phyloP scores from a whole-genome alignment of 2,113 vertebrate genomes.

The Cephalopholis sonnerati region DNA sequence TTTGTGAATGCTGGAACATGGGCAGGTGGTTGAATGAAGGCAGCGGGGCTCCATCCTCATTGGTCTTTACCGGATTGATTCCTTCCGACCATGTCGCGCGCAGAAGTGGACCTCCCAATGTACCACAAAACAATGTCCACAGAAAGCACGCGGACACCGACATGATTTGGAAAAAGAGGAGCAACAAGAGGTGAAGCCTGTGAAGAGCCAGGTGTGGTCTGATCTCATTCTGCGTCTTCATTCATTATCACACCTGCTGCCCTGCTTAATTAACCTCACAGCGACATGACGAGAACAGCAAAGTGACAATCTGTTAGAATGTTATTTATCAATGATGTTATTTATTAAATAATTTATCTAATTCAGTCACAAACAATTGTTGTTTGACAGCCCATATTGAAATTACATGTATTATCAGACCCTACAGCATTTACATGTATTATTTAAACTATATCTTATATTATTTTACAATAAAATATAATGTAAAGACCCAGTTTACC shows the following conservation, averaged over 20 bases:
- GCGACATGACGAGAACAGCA: too few relatives aligned
- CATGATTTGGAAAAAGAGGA: conserved; percentile 13
- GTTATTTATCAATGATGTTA: not conserved
- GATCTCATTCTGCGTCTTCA: not conserved
- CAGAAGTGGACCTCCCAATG: conserved; percentile 21
- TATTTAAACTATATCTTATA: too few relatives aligned
- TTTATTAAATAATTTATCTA: too few relatives aligned
- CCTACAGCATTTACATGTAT: too few relatives aligned
- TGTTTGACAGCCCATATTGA: too few relatives aligned
- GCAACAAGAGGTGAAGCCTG: not conserved
- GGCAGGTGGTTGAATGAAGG: conserved; percentile 45
- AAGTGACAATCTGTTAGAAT: too few relatives aligned
- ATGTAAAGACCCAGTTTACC: too few relatives aligned
- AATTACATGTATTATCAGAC: too few relatives aligned
- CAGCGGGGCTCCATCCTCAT: not conserved
- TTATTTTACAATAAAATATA: too few relatives aligned
- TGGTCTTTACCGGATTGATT: rapidly evolving
- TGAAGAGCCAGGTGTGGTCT: not conserved
- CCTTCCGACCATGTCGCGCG: not conserved
- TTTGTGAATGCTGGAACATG: conserved; percentile 35
- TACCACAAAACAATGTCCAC: not conserved
- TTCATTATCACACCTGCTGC: conserved; percentile 49
- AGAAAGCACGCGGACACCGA: conserved; percentile 28
- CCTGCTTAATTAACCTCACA: conserved; percentile 16
- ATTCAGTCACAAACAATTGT: too few relatives aligned